Percentiles rank a stretch among this genome's conserved stretches.
phyloP scores from a whole-genome alignment of 2,113 vertebrate species.

The Cyanistes caeruleus region DNA sequence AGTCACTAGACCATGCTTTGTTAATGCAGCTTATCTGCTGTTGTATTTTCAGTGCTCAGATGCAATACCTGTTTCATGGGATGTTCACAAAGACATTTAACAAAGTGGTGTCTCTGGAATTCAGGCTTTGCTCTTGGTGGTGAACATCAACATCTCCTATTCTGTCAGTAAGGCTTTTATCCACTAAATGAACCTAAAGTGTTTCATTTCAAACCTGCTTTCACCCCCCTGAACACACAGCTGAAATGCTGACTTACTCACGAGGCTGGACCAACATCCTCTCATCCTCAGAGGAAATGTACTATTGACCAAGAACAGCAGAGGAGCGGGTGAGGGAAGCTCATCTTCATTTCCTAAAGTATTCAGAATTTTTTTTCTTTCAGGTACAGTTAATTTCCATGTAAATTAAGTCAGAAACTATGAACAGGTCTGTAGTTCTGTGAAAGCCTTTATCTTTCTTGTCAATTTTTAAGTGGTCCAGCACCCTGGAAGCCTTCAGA shows the following conservation, averaged over 20 bases:
- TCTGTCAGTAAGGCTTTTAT: neutral
- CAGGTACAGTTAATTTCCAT: neutral
- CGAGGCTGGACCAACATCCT: neutral
- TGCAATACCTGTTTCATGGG: neutral
- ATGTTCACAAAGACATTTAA: neutral
- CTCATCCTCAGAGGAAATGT: neutral
- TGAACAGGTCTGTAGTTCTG: neutral
- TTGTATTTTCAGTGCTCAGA: neutral
- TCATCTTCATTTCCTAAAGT: neutral
- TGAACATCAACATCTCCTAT: neutral
- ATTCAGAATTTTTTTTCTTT: neutral
- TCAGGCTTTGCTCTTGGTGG: neutral
- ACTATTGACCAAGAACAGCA: neutral
- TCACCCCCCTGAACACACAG: neutral
- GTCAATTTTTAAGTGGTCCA: neutral
- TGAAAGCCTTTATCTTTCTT: neutral
- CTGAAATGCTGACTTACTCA: neutral
- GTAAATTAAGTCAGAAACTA: neutral
- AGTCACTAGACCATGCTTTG: neutral
- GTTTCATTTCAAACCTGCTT: neutral
- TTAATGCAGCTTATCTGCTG: neutral
- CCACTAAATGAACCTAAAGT: neutral
- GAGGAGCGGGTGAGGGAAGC: neutral
- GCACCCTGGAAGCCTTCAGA: neutral
- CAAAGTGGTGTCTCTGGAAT: neutral